Percentiles rank a stretch among this genome's conserved stretches.
Evolutionary conservation across 1,140 invertebrate species (phyloP).

Genomic region (Psix sp.): DNA sequence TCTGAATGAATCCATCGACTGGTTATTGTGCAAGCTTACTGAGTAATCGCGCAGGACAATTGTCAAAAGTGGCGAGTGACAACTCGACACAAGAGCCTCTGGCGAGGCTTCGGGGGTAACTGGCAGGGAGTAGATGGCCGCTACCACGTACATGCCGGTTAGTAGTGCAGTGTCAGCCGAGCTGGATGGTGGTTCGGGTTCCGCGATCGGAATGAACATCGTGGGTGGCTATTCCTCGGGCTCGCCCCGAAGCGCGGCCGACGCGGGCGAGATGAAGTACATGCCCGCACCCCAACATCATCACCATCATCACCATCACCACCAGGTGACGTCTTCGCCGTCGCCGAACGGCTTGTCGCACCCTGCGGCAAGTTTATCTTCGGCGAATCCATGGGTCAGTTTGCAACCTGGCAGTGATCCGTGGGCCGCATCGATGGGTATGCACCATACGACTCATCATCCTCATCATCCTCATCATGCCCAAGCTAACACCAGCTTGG

Average conservation of each 20-base stretch:
- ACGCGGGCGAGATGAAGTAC: conserved; percentile 95
- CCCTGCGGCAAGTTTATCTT: conserved; percentile 78
- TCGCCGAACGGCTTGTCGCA: conserved; percentile 83
- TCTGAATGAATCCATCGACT: conserved; percentile 23
- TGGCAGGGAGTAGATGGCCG: conserved; percentile 81
- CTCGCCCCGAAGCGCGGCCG: conserved; percentile 86
- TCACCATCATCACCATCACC: conserved; percentile 84
- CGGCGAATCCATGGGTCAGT: conserved; percentile 89
- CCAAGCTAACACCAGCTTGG: conserved; percentile 78
- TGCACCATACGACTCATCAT: conserved; percentile 80
- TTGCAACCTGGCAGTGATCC: conserved; percentile 86
- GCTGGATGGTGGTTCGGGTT: conserved; percentile 85
- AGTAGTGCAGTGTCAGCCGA: conserved; percentile 84
- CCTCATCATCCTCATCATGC: conserved; percentile 81
- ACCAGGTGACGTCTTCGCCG: conserved; percentile 82
- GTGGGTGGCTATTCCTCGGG: conserved; percentile 83
- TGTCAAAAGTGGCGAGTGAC: conserved; percentile 44
- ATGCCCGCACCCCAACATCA: conserved; percentile 89
- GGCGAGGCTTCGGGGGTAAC: conserved; percentile 51
- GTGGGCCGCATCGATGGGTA: conserved; percentile 84
- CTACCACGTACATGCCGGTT: conserved; percentile 90
- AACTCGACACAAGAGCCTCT: conserved; percentile 48
- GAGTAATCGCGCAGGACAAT: conserved; percentile 22
- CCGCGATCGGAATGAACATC: conserved; percentile 84
- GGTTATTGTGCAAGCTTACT: not conserved